phyloP scores from a whole-genome alignment of 2,888 invertebrate species.

The Drosophila eohydei region DNA sequence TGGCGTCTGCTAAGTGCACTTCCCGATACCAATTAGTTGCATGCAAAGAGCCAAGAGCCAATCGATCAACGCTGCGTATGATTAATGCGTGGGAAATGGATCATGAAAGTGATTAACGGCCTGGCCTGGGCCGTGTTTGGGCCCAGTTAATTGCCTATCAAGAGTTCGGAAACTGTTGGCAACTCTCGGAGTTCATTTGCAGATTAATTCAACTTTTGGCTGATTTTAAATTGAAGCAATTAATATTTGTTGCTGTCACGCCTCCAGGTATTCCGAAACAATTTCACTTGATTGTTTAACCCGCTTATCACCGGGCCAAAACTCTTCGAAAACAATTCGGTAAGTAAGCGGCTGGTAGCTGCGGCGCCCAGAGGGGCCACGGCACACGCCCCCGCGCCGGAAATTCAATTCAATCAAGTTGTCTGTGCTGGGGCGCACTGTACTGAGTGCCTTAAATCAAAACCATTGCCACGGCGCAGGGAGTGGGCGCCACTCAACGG shows the following conservation, averaged over 20 bases:
- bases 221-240: slow-evolving; percentile 51
- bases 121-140: slow-evolving; percentile 12
- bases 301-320: slow-evolving; percentile 35
- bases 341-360: slow-evolving; percentile 10
- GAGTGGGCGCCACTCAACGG: slow-evolving; percentile 39
- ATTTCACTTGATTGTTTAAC: slow-evolving; percentile 48
- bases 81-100: slow-evolving; percentile 54
- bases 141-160: slow-evolving; percentile 48
- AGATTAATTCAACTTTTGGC: slow-evolving; percentile 59
- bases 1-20: slow-evolving; percentile 18
- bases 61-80: slow-evolving; percentile 56
- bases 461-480: slow-evolving; percentile 29
- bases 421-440: slow-evolving; percentile 20
- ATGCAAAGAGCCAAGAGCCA: not conserved
- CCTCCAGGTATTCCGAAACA: slow-evolving; percentile 45
- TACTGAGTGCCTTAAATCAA: slow-evolving; percentile 56
- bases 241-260: slow-evolving; percentile 52
- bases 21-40: slow-evolving; percentile 33
- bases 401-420: slow-evolving; percentile 60
- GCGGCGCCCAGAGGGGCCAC: not conserved
- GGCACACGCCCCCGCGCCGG: not conserved
- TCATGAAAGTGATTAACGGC: slow-evolving; percentile 53
- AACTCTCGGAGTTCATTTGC: slow-evolving; percentile 29
- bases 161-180: slow-evolving; percentile 22
- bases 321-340: slow-evolving; percentile 44